Base-by-base conservation (phyloP, 1,140 invertebrate species). In the Lethocerus indicus region DNA sequence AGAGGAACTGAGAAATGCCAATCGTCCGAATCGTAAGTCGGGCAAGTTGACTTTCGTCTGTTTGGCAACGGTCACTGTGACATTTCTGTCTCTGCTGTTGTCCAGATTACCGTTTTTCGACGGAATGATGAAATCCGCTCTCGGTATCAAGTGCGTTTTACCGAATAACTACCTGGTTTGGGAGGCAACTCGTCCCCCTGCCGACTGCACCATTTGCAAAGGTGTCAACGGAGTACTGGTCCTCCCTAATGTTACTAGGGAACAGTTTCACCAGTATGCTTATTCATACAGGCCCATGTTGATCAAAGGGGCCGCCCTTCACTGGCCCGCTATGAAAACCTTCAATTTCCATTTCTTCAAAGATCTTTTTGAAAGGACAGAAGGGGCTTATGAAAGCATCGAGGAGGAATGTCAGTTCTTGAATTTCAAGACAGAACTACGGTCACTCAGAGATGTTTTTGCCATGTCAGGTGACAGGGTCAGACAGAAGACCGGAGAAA, bases 381-480 rank as follows among this genome's bases (percentile, higher is more conserved):
- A 69, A 0, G 81, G 73, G 32, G 72, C 78, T 48, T 75, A 81
- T 61, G 74, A 73, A 52, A 78, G 73, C 55, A 63, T 79, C 32
- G 74, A 83, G 36, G 74, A 80, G 49, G 79, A 82, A 47, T 93
- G 90, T 59, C 87, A 92, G 61, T 93, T 93, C 65, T 76, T 92
- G 51, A 83, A 84, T 49, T 93, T 93, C 60, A 80, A 84, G 62
- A 89, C 87, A 16, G 76, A 89, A 61, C 81, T 93, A 57, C 73
- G 75, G 43, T 76, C 74, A 29, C 61, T 93, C 28, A 66, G 70
- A 47, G 78, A 93, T 60, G 84, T 89, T 18, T 82, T 93, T 60
- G 68, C 73, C 37, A 86, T 88, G 81, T 72, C 73, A 1, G 61
- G 73, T 27, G 69, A 68, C 32, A 71, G 86, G 58, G 75, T 78